Evolutionary conservation across 2,888 invertebrate genomes (phyloP), one percentile per base, ranked within the genome.

Genomic region (Amphimallon solstitiale): DNA sequence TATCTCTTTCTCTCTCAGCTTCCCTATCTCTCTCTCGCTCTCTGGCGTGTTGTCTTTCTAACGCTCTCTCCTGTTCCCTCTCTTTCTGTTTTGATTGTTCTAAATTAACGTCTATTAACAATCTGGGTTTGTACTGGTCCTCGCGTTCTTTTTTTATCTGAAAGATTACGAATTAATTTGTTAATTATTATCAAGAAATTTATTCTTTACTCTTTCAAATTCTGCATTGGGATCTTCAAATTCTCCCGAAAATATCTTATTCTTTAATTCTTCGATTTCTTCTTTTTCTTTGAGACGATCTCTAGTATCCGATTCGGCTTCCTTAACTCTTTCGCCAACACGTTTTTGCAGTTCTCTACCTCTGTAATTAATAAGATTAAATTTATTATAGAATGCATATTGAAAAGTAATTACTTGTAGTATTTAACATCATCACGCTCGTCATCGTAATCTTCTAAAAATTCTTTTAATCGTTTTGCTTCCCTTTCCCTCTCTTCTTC

Each of bases 391-490:
- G 1, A 5, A 29, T 5, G 29, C 1, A 9, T 19, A 14, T 14
- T 15, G 5, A 6, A 6, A 43, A 29, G n/a, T 38, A 78, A 85
- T 81, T 78, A 89, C 90, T 94, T 96, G 86, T 98, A 99, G 85
- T 94, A 99, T 85, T 98, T 98, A 52, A 92, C 88, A 81, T 99
- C 99, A 82, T 98, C 97, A 60, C 97, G 87, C 82, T 98, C 97
- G 82, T 99, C 99, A 79, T 98, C 98, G 79, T 99, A 99, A 82
- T 99, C 98, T 84, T 99, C 99, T 2, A 99, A 87, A 83, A 99
- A 99, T 85, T 98, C 96, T 82, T 97, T 96, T 62, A 99, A 87
- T 45, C 95, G 87, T 83, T 95, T 94, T 0, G 97, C 97, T 83
- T 99, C 98, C 66, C 91, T 89, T 81, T 93, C 92, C 66, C 94